Base-by-base conservation (phyloP, 2,113 vertebrate species). In the Numida meleagris region DNA sequence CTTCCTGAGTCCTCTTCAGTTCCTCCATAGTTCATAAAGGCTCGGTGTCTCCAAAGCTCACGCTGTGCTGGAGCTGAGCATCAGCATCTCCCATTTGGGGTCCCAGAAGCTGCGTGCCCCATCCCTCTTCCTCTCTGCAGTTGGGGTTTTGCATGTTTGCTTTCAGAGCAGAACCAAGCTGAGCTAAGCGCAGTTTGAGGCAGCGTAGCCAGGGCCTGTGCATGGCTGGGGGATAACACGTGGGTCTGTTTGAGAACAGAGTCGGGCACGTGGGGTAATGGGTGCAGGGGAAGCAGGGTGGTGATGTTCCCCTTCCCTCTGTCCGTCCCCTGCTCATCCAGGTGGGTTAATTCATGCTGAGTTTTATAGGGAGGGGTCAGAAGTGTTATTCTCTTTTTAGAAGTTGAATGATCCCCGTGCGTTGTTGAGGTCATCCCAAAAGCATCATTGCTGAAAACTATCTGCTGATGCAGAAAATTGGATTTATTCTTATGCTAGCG, bases 401-500 rank as follows among this genome's bases (percentile, higher is more conserved):
- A 77, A 85, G 50, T 53, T 53, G 72, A 76, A n/a, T 81, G 46
- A 83, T 58, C 63, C 57, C 65, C 38, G 12, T 21, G 48, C 33
- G 50, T 70, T 57, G 91, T 78, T 58, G 89, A 75, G 89, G 82
- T 71, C 83, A 59, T 82, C 79, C 67, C 29, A 43, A 62, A 48
- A 83, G 81, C 80, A 80, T 77, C 83, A 23, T 83, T 58, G 12
- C 75, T 89, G 33, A 88, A 89, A 93, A 77, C 89, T 34, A 84
- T 84, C 82, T 82, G 86, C 93, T 83, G 72, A 50, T 71, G 89
- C 63, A 66, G 87, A 91, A 93, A 86, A 92, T 75, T 70, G 89
- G 86, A 81, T 94, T 90, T 88, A 92, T 82, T 77, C 79, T 92
- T 75, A 25, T 55, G 76, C 46, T 70, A 55, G 61, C 74, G 45